Evolutionary conservation across 2,888 invertebrate species (phyloP), one percentile per base, ranked within the genome.

Genomic region (Horisme vitalbata): DNA sequence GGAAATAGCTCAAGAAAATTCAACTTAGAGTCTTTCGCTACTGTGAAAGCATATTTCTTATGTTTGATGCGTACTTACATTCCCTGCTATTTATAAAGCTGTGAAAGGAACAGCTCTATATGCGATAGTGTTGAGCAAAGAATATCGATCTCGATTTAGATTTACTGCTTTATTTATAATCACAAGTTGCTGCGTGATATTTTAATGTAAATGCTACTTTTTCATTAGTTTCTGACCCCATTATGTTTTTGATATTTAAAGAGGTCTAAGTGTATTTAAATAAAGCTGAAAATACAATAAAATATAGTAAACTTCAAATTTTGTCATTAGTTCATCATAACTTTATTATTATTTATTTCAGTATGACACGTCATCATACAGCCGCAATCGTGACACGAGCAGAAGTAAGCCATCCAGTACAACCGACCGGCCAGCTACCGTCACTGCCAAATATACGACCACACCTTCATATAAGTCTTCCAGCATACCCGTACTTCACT

Each of bases 391-490:
- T 52, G 83, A 85, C 39, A 62, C 71, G 20, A 65, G 67, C 9
- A 71, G 82, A 31, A 55, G 46, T 44, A 66, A 65, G 47, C 57
- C 70, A 3, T 63, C 77, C 3, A 75, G 59, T 49, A 48, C 69
- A 15, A 54, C 79, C 1, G 57, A 57, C 6, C 54, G 47, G 5
- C 50, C 41, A 1, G 81, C 86, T n/a, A 63, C 83, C 27, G 87
- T 89, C 46, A 88, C 88, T 39, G 86, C 88, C 24, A 89, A 88
- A 61, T 89, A 89, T 52, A 75, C 82, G 34, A 73, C 78, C 8
- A 80, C 85, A 9, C 79, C 86, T 2, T 76, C 85, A 6, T 85
- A 82, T 55, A 89, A 88, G 52, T 79, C 86, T n/a, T 88, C 88
- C n/a, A 88, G 85, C 59, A 89, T 89, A 47, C 88, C 88, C 5